These are phyloP conservation scores for Anguilla megastoma DNA, from an alignment of 2,797 vertebrate species.

Conservation along the genomic window DNA sequence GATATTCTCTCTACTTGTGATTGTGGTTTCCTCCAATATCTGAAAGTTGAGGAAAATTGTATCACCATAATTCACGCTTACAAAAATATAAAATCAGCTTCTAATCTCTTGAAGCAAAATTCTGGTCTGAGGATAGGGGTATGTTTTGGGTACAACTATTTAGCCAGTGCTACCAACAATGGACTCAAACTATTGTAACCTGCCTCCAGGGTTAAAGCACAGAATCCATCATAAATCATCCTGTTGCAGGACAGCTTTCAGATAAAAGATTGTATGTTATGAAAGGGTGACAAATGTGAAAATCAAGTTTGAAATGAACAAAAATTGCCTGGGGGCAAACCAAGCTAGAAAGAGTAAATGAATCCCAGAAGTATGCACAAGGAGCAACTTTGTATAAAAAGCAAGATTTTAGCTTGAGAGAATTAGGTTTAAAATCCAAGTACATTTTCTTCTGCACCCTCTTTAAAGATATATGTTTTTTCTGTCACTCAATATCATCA, in stretches of 20 bases:
- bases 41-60: not conserved
- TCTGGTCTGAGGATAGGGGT: not conserved
- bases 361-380: too few species aligned
- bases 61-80: not conserved
- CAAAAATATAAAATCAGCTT: not conserved
- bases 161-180: not conserved
- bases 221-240: not conserved
- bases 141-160: not conserved
- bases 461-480: too few species aligned
- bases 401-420: too few species aligned
- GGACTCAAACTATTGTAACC: not conserved
- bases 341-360: too few species aligned
- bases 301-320: too few species aligned
- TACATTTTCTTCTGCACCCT: too few species aligned
- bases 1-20: not conserved
- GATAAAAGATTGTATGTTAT: too few species aligned
- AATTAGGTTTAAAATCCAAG: too few species aligned
- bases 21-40: not conserved
- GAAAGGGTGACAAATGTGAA: too few species aligned
- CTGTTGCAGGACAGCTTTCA: not conserved
- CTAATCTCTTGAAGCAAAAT: not conserved
- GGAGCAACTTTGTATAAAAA: too few species aligned
- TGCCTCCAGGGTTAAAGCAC: not conserved
- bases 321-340: too few species aligned
- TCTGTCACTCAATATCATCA: too few species aligned